A percentile compares a stretch with the other conserved stretches of the same genome.
Evolutionary conservation across 1,140 invertebrate species (phyloP).

Genomic region (Pteromalus puparum): DNA sequence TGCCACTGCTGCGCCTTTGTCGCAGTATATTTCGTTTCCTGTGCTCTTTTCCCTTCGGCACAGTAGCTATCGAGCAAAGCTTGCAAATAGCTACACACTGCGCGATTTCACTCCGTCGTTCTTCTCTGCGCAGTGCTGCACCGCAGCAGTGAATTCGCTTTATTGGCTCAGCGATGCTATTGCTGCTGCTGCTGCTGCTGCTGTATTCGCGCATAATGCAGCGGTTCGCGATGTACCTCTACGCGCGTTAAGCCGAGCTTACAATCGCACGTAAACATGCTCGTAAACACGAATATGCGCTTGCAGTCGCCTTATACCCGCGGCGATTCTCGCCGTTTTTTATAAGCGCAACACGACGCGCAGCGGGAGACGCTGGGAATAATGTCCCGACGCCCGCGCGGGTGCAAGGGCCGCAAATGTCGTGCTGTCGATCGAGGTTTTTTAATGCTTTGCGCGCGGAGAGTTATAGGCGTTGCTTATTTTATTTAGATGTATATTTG

Average conservation of each 20-base stretch:
- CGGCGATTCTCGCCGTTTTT: background rate
- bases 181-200: background rate
- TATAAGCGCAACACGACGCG: background rate
- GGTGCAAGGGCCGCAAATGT: background rate
- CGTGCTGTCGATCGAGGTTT: background rate
- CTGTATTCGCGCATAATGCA: background rate
- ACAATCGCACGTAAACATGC: slow-evolving; percentile 12
- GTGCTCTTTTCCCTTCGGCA: background rate
- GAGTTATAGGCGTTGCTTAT: too few species aligned
- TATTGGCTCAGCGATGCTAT: background rate
- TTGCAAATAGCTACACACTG: background rate
- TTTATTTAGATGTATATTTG: too few species aligned
- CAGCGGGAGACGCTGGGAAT: background rate
- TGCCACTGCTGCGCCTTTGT: background rate
- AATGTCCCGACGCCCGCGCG: too few species aligned
- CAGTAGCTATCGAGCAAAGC: background rate
- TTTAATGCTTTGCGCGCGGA: too few species aligned
- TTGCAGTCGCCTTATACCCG: too few species aligned
- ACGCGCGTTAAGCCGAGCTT: slow-evolving; percentile 6
- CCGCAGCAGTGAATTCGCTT: background rate
- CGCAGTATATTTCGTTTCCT: background rate
- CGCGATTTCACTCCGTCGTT: background rate
- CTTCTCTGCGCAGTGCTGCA: too few species aligned
- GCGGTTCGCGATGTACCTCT: background rate
- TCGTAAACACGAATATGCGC: slow-evolving; percentile 19